These are phyloP conservation scores for Ctenochaetus hawaiiensis DNA, from an alignment of 2,797 vertebrate genomes.

Conservation along the genomic window DNA sequence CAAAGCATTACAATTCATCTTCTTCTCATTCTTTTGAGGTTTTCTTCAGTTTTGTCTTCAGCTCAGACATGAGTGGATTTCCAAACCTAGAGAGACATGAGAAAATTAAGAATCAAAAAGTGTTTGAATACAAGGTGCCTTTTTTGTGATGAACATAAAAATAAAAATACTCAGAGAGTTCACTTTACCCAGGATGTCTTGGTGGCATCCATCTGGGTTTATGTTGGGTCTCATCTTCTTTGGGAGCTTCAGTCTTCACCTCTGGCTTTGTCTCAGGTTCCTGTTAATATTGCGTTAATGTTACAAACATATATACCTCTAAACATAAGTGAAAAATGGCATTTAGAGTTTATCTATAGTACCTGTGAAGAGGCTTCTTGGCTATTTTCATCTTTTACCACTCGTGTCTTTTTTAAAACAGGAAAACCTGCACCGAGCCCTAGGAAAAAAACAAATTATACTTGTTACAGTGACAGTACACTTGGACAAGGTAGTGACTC, in stretches of 20 bases:
- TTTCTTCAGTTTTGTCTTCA: conserved; percentile 86
- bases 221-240: conserved; percentile 53
- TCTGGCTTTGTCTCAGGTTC: conserved; percentile 54
- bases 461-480: too few species aligned
- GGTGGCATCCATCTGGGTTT: conserved; percentile 84
- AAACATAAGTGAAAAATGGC: neutral
- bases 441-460: conserved; percentile 38
- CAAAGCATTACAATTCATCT: neutral
- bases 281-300: conserved; percentile 39
- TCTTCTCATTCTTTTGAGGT: conserved; percentile 73
- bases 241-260: conserved; percentile 40
- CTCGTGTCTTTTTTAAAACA: conserved; percentile 78
- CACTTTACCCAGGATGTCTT: conserved; percentile 79
- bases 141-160: neutral
- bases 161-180: neutral
- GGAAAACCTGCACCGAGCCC: conserved; percentile 80
- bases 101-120: conserved; percentile 23
- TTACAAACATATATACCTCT: neutral
- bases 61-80: conserved; percentile 85
- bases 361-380: conserved; percentile 56
- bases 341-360: neutral
- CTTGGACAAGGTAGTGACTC: neutral
- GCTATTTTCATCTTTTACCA: conserved; percentile 50
- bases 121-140: neutral
- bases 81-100: conserved; percentile 77